These are phyloP conservation scores for Aplodontia rufa DNA, from an alignment of 2,113 vertebrate species.

Conservation along the genomic window DNA sequence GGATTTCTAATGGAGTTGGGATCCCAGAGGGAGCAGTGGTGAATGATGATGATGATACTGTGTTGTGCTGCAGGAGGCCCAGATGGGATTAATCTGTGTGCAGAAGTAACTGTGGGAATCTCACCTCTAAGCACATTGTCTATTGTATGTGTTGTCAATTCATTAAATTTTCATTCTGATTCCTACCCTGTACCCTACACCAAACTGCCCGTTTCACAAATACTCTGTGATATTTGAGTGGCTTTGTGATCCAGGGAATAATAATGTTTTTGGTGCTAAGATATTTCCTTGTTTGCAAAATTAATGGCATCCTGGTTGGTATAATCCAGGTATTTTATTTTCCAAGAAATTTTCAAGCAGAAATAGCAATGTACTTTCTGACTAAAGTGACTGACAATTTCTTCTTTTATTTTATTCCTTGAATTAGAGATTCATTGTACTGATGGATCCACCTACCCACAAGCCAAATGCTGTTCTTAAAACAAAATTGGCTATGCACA, in stretches of 20 bases:
- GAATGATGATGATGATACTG: background rate
- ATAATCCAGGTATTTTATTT: background rate
- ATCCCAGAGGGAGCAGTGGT: background rate
- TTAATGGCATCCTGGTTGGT: background rate
- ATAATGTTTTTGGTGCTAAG: background rate
- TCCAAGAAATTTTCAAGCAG: background rate
- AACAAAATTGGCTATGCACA: background rate
- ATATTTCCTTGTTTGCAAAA: background rate
- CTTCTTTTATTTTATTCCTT: conserved; percentile 6
- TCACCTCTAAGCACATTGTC: background rate
- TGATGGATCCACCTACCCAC: background rate
- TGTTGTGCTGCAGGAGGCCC: rapidly evolving
- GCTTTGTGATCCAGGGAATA: background rate
- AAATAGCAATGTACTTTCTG: background rate
- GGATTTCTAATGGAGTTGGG: background rate
- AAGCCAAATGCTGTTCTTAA: conserved; percentile 2
- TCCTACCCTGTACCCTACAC: background rate
- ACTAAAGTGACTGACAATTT: background rate
- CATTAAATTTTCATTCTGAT: background rate
- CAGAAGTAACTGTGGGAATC: background rate
- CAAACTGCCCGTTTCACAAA: background rate
- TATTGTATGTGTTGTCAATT: background rate
- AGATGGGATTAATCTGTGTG: background rate
- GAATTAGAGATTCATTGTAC: conserved; percentile 32
- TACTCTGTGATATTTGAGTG: background rate